A percentile compares a stretch with the other conserved stretches of the same genome.
Conservation (phyloP, 2,113 vertebrate species). For the Oreochromis tanganicae region DNA sequence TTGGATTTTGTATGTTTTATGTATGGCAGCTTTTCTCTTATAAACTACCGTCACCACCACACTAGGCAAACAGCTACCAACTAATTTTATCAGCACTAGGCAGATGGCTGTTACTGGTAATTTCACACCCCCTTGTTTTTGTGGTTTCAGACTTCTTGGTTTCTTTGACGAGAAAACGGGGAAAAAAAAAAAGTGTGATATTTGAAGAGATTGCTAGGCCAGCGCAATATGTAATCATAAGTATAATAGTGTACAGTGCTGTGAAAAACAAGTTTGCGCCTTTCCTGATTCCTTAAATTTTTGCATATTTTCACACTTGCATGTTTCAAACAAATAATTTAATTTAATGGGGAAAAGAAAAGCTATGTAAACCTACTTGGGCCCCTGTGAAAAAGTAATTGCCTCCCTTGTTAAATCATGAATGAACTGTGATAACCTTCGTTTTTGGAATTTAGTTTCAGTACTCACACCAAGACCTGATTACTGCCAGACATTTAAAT, state of each 20-base stretch:
- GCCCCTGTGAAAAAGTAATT: background rate
- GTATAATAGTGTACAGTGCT: background rate
- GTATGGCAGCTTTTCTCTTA: background rate
- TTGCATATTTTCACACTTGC: background rate
- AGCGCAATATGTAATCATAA: background rate
- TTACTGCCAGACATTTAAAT: background rate
- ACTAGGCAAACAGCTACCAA: background rate
- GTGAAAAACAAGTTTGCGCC: background rate
- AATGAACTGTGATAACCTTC: background rate
- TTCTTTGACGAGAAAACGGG: background rate
- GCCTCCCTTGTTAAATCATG: background rate
- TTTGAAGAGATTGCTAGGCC: background rate
- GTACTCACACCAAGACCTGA: background rate
- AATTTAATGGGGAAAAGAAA: fast-evolving
- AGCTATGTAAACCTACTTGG: background rate
- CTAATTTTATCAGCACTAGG: background rate
- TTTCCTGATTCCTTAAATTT: background rate
- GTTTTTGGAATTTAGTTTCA: background rate
- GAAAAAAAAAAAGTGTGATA: background rate
- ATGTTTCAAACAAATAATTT: background rate
- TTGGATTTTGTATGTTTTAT: background rate
- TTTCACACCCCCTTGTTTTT: background rate
- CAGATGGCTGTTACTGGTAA: background rate
- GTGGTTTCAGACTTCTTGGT: background rate
- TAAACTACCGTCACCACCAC: background rate